Evolutionary conservation across 2,888 invertebrate genomes (phyloP).

Genomic region (Polydrusus tereticollis): DNA sequence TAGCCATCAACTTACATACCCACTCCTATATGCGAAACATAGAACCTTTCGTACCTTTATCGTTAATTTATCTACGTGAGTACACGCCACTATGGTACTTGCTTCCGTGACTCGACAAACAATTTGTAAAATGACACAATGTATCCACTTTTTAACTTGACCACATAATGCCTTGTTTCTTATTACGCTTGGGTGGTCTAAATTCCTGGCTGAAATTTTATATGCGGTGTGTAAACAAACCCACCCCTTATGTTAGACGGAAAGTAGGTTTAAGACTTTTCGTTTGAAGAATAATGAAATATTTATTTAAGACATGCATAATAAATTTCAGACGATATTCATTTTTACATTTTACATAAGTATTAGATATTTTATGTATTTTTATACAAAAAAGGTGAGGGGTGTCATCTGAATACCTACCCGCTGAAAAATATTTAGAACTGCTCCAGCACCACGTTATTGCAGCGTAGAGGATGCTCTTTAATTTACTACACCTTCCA

Average conservation of each 20-base stretch:
- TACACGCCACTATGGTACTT: conserved; percentile 19
- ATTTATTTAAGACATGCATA: too few species aligned
- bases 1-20: background rate
- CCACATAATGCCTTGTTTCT: background rate
- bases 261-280: background rate
- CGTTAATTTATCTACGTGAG: conserved; percentile 26
- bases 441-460: too few species aligned
- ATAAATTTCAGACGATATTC: too few species aligned
- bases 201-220: conserved; percentile 24
- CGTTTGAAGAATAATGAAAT: too few species aligned
- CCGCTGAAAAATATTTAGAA: too few species aligned
- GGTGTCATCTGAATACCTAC: too few species aligned
- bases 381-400: too few species aligned
- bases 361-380: too few species aligned
- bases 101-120: conserved; percentile 35
- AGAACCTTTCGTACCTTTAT: conserved; percentile 12
- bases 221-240: conserved; percentile 26
- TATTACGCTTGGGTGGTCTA: conserved; percentile 29
- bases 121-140: conserved; percentile 10
- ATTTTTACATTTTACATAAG: too few species aligned
- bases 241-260: conserved; percentile 13
- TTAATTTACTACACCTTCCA: too few species aligned
- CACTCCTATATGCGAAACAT: conserved; percentile 18
- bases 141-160: conserved; percentile 18
- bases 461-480: too few species aligned